Conservation (phyloP, 2,888 invertebrate genomes). For the Cephus nigrinus region DNA sequence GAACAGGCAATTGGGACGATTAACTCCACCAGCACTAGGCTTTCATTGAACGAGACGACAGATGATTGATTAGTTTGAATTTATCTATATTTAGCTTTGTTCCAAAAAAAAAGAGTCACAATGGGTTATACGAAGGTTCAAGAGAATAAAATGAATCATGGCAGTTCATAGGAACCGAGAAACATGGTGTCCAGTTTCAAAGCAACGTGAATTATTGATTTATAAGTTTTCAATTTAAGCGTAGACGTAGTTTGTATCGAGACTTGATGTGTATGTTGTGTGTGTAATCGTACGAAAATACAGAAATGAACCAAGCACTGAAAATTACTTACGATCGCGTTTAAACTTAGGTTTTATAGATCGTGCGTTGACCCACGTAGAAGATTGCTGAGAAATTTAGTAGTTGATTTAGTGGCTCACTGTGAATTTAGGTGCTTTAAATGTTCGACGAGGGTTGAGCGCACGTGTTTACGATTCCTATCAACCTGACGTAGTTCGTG, state of each 20-base stretch:
- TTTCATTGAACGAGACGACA: constrained; percentile 33
- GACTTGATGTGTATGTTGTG: constrained; percentile 64
- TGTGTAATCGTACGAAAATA: constrained; percentile 61
- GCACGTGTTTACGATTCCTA: constrained; percentile 33
- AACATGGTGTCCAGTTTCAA: neutral
- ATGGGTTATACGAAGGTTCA: neutral
- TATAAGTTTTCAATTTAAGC: constrained; percentile 53
- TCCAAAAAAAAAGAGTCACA: constrained; percentile 21
- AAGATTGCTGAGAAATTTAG: constrained; percentile 32
- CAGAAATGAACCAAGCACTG: constrained; percentile 34
- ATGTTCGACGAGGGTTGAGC: constrained; percentile 31
- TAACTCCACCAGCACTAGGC: constrained; percentile 36
- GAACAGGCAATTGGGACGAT: constrained; percentile 50
- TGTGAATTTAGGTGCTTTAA: constrained; percentile 21
- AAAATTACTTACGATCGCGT: neutral
- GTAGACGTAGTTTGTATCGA: constrained; percentile 59
- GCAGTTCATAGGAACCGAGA: no score
- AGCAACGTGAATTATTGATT: constrained; percentile 32
- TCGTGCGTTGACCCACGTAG: constrained; percentile 34
- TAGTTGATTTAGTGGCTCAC: constrained; percentile 24
- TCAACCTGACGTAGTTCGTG: constrained; percentile 9
- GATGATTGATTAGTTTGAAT: constrained; percentile 40
- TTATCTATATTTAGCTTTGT: constrained; percentile 38
- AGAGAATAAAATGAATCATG: no score
- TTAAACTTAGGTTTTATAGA: constrained; percentile 25